Conservation (phyloP, 1,140 invertebrate genomes). For the Proales similis region DNA sequence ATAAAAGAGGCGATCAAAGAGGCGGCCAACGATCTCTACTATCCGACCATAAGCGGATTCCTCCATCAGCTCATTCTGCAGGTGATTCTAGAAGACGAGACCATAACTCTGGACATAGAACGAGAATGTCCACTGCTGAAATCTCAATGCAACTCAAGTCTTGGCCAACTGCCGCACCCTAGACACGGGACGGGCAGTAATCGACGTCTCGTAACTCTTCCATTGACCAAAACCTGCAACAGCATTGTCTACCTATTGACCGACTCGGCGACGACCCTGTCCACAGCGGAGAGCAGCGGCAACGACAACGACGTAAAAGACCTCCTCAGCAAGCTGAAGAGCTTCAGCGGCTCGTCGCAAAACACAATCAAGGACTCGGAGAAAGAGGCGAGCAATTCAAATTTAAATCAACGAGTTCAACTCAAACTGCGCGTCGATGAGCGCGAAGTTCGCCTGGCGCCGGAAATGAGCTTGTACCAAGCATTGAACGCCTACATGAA, state of each 20-base stretch:
- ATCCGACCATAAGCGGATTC: slow-evolving; percentile 69
- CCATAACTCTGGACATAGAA: slow-evolving; percentile 63
- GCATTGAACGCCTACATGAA: too few relatives aligned
- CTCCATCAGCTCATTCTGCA: slow-evolving; percentile 74
- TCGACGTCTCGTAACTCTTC: slow-evolving; percentile 36
- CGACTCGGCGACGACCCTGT: not conserved
- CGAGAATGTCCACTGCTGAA: slow-evolving; percentile 39
- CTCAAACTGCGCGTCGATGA: too few relatives aligned
- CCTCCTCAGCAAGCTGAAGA: slow-evolving; percentile 39
- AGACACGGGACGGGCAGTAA: slow-evolving; percentile 31
- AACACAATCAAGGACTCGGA: not conserved
- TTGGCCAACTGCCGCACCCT: slow-evolving; percentile 39
- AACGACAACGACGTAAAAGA: slow-evolving; percentile 36
- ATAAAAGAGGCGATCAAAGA: slow-evolving; percentile 31
- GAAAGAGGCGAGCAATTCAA: slow-evolving; percentile 42
- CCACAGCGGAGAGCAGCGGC: not conserved
- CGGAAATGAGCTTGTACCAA: too few relatives aligned
- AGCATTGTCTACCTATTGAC: not conserved
- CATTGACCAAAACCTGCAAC: slow-evolving; percentile 45
- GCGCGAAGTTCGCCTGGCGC: too few relatives aligned
- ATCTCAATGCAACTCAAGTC: slow-evolving; percentile 35
- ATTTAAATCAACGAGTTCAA: too few relatives aligned
- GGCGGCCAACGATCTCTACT: not conserved
- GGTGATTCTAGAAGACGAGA: slow-evolving; percentile 74
- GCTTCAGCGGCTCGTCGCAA: not conserved